phyloP scores from a whole-genome alignment of 1,140 invertebrate species.

The Wiebesia pumilae region DNA sequence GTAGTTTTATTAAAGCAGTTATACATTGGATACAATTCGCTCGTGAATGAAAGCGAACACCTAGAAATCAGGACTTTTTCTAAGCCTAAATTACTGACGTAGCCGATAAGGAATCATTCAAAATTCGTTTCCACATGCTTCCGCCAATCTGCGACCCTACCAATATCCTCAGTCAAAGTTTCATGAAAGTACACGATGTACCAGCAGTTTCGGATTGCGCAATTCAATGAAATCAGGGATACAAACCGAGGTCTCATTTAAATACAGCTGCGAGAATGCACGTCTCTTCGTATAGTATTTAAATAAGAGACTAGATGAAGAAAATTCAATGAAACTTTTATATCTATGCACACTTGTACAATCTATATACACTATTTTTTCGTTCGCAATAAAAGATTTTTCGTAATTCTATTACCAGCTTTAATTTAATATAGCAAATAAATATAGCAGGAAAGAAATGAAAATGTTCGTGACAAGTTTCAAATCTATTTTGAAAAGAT shows the following conservation, averaged over 20 bases:
- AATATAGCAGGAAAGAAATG: neutral
- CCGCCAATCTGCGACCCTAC: neutral
- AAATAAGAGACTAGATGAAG: neutral
- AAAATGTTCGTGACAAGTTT: neutral
- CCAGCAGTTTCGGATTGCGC: neutral
- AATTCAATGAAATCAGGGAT: constrained; percentile 49
- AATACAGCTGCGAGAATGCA: constrained; percentile 17
- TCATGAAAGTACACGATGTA: neutral
- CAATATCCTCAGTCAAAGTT: neutral
- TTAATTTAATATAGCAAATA: neutral
- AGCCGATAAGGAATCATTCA: neutral
- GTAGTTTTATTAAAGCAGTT: too few species aligned
- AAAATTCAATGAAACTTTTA: neutral
- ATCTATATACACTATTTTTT: too few species aligned
- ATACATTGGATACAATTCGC: too few species aligned
- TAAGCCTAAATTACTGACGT: too few species aligned
- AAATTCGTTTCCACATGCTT: constrained; percentile 24
- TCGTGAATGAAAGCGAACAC: too few species aligned
- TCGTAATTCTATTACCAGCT: neutral
- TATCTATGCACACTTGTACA: neutral
- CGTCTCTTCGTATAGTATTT: neutral
- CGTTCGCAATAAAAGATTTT: neutral
- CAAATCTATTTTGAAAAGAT: too few species aligned
- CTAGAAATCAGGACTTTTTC: too few species aligned
- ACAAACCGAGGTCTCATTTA: constrained; percentile 36